These are phyloP conservation scores for Ctenodactylus gundi DNA, from an alignment of 2,113 vertebrate genomes.

Conservation along the genomic window DNA sequence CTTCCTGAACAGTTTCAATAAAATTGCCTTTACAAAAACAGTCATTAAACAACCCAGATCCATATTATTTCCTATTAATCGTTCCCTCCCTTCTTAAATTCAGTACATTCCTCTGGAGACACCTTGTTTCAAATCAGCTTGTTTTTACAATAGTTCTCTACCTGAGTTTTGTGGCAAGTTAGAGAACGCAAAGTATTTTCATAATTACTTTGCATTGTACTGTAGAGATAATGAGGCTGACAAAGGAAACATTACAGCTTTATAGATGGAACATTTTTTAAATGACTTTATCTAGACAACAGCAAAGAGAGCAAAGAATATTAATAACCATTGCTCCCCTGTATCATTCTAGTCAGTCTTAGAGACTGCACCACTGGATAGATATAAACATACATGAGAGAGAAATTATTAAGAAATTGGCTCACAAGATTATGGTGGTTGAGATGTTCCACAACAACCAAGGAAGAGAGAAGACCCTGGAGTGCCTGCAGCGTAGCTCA, in stretches of 20 bases:
- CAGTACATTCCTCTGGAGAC: neutral
- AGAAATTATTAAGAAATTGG: neutral
- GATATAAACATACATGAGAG: neutral
- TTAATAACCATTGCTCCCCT: neutral
- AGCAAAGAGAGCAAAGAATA: neutral
- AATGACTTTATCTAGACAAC: neutral
- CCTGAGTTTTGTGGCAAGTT: neutral
- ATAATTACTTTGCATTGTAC: neutral
- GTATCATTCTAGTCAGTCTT: neutral
- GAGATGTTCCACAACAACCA: neutral
- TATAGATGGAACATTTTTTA: neutral
- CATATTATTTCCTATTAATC: neutral
- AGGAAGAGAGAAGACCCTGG: neutral
- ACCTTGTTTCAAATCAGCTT: neutral
- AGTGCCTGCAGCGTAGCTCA: neutral
- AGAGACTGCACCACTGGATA: neutral
- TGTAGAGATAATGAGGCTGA: neutral
- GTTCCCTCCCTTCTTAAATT: neutral
- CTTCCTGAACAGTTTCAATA: neutral
- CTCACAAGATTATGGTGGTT: neutral
- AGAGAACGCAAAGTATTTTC: slow-evolving; percentile 6
- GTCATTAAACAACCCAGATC: neutral
- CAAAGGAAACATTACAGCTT: neutral
- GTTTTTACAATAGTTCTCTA: neutral
- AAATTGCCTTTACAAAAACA: neutral